Conservation (phyloP, 1,140 invertebrate genomes). For the Epicauta chinensis region DNA sequence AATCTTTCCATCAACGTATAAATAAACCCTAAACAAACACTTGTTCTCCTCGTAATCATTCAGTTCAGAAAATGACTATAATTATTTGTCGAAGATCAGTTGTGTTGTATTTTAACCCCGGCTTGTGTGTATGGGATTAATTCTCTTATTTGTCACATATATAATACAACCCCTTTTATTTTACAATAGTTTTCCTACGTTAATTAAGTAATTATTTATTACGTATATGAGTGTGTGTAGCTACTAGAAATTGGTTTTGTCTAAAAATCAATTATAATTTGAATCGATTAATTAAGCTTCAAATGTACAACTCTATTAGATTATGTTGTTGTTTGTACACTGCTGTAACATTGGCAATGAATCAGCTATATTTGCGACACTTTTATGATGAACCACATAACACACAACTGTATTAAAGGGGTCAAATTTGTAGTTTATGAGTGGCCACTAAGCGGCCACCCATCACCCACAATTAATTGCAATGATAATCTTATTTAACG, state of each 20-base stretch:
- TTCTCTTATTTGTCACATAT: constrained; percentile 7
- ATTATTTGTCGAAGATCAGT: constrained; percentile 27
- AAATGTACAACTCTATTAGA: too few species aligned
- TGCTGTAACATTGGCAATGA: constrained; percentile 12
- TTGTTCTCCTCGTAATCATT: constrained; percentile 29
- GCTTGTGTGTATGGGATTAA: neutral
- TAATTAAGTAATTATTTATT: too few species aligned
- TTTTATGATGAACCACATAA: constrained; percentile 14
- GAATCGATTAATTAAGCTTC: too few species aligned
- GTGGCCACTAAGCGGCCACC: constrained; percentile 7
- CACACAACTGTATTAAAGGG: constrained; percentile 13
- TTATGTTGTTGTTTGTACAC: too few species aligned
- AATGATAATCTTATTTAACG: constrained; percentile 15
- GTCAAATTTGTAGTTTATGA: constrained; percentile 16
- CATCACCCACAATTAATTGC: constrained; percentile 16
- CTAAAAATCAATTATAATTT: too few species aligned
- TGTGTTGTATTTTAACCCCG: neutral
- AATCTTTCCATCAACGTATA: constrained; percentile 34
- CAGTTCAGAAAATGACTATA: constrained; percentile 16
- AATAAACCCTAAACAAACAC: constrained; percentile 37
- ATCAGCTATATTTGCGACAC: constrained; percentile 15
- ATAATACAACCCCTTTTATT: too few species aligned
- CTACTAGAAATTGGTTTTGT: too few species aligned
- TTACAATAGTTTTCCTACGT: too few species aligned
- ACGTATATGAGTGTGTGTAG: too few species aligned